These are phyloP conservation scores for Drosophila tropicalis DNA, from an alignment of 1,140 invertebrate species.

Conservation along the genomic window DNA sequence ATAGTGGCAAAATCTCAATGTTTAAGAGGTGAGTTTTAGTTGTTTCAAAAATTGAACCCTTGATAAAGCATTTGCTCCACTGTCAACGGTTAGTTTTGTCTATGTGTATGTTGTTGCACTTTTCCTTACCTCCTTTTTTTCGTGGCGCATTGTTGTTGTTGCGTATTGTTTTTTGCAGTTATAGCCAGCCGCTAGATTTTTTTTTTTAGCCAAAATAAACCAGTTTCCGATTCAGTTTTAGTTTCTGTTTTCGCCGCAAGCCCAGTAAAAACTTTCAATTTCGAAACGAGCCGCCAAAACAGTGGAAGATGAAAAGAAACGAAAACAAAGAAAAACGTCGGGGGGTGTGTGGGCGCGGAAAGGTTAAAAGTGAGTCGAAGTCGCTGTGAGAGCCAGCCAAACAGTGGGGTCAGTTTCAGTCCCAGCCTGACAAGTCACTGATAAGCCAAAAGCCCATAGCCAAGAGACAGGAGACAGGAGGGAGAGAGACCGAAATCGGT, in stretches of 20 bases:
- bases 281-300: conserved; percentile 59
- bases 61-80: not conserved
- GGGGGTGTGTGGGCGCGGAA: conserved; percentile 9
- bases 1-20: no score
- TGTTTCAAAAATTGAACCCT: no score
- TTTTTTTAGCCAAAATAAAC: conserved; percentile 58
- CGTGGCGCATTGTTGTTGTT: conserved; percentile 21
- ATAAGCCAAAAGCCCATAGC: conserved; percentile 42
- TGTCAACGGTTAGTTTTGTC: not conserved
- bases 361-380: conserved; percentile 70
- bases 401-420: conserved; percentile 1
- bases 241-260: conserved; percentile 35
- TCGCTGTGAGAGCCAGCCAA: conserved; percentile 17
- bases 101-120: conserved; percentile 21
- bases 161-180: not conserved
- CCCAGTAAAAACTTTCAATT: conserved; percentile 72
- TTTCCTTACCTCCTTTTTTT: conserved; percentile 2
- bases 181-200: conserved; percentile 23
- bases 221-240: conserved; percentile 51
- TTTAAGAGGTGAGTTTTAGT: no score
- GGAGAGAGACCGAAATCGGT: conserved; percentile 41
- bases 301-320: conserved; percentile 13
- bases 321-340: conserved; percentile 22
- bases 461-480: conserved; percentile 10
- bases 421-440: conserved; percentile 64